Evolutionary conservation across 2,113 vertebrate species (phyloP), one percentile per base, ranked within the genome.

Genomic region (Solea solea): DNA sequence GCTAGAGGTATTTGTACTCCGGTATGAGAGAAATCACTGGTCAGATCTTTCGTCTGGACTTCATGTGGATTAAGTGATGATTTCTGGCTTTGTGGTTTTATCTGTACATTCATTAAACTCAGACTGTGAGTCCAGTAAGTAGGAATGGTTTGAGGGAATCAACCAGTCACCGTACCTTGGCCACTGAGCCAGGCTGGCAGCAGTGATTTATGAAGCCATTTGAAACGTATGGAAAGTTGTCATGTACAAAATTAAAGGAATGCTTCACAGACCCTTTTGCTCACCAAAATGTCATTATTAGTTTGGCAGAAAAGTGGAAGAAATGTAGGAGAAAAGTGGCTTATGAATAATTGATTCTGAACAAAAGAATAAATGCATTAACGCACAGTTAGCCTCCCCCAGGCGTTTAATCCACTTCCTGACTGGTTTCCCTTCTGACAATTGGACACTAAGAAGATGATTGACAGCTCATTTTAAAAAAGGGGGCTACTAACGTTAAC

Each of bases 231-330:
- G 79, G 75, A 80, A 86, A 80, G 82, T 87, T 87, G 86, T 85
- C 87, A 82, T 52, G 72, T 88, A 82, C 80, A 82, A 90, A 91
- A 89, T 90, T 81, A 90, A 91, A 62, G 82, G 72, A 73, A 89
- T 83, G 90, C 80, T 89, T 91, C 84, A 90, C 69, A 78, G 86
- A 88, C 77, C 62, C 44, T 84, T 86, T 81, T 71, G 69, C 64
- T 44, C 13, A 77, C 67, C 54, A 53, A 89, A 76, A 85, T 75
- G 75, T 83, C 78, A 81, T 89, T 88, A 87, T 84, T 77, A 71
- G 85, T 80, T 84, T 81, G 58, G 53, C 63, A 62, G 57, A 80
- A 81, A 82, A 81, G 76, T 75, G 61, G 71, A 52, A 74, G 72
- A 84, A 81, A 75, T 84, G 63, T 78, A 71, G 65, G 76, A 74